Percentiles rank a stretch among this genome's conserved stretches.
Evolutionary conservation across 2,113 vertebrate genomes (phyloP).

Genomic region (Dipodomys merriami): DNA sequence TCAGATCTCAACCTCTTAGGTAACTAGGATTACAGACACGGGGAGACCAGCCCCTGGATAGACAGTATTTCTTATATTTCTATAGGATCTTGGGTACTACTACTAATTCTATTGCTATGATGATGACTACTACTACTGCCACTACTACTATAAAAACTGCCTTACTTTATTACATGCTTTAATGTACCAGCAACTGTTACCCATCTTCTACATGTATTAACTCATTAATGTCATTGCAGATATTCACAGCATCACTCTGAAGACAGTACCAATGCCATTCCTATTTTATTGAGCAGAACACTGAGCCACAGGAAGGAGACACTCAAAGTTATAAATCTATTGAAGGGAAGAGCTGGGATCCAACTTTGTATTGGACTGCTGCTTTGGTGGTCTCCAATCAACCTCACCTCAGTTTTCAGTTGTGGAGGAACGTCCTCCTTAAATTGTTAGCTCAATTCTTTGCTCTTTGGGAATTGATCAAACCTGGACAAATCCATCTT

Average conservation of each 20-base stretch:
- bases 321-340: neutral
- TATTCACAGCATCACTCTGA: neutral
- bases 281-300: neutral
- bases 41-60: no score
- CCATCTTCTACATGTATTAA: neutral
- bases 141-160: neutral
- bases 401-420: neutral
- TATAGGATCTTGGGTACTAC: no score
- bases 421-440: neutral
- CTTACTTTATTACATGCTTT: neutral
- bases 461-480: neutral
- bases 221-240: neutral
- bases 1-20: no score
- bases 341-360: neutral
- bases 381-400: neutral
- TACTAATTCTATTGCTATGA: neutral
- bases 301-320: neutral
- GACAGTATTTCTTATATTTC: no score
- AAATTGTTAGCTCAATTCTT: neutral
- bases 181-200: neutral
- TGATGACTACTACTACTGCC: neutral
- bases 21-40: no score
- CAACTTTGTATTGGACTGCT: neutral
- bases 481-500: neutral
- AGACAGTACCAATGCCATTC: neutral